These are phyloP conservation scores for Anolis apletophallus DNA, from an alignment of 2,797 vertebrate species.

Conservation along the genomic window DNA sequence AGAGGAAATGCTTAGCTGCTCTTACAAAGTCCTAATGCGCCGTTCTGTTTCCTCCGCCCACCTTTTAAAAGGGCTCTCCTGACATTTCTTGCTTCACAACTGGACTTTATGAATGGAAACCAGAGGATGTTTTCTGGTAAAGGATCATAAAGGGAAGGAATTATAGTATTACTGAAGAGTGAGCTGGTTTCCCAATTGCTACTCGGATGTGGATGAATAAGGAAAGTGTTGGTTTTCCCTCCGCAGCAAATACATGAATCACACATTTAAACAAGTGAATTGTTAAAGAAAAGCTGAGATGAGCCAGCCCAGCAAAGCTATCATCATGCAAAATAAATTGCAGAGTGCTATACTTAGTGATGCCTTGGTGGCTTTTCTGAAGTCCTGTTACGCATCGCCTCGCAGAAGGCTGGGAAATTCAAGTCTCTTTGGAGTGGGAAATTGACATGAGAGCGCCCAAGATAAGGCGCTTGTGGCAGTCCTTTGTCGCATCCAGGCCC, in stretches of 20 bases:
- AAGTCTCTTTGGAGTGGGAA: conserved; percentile 17
- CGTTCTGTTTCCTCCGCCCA: conserved; percentile 78
- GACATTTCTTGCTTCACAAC: conserved; percentile 79
- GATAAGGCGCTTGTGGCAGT: background rate
- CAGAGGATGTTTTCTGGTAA: conserved; percentile 73
- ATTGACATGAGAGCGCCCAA: background rate
- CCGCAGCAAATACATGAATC: conserved; percentile 54
- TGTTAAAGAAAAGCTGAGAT: conserved; percentile 35
- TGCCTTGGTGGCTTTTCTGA: conserved; percentile 46
- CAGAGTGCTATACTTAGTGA: background rate
- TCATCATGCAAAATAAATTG: conserved; percentile 65
- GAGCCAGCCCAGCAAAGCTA: conserved; percentile 52
- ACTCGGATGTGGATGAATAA: conserved; percentile 66
- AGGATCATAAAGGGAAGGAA: conserved; percentile 68
- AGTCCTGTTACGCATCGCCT: background rate
- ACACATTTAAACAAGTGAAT: conserved; percentile 38
- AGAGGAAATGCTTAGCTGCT: conserved; percentile 76
- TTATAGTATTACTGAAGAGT: conserved; percentile 63
- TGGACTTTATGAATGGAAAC: conserved; percentile 82
- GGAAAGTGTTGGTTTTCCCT: conserved; percentile 54
- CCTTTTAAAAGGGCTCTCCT: conserved; percentile 79
- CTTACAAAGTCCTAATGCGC: conserved; percentile 77
- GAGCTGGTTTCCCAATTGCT: conserved; percentile 64
- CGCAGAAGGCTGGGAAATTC: conserved; percentile 64
- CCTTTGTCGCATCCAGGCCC: background rate